Percentiles rank a stretch among this genome's conserved stretches.
phyloP scores from a whole-genome alignment of 2,888 invertebrate genomes.

The Platycnemis pennipes region DNA sequence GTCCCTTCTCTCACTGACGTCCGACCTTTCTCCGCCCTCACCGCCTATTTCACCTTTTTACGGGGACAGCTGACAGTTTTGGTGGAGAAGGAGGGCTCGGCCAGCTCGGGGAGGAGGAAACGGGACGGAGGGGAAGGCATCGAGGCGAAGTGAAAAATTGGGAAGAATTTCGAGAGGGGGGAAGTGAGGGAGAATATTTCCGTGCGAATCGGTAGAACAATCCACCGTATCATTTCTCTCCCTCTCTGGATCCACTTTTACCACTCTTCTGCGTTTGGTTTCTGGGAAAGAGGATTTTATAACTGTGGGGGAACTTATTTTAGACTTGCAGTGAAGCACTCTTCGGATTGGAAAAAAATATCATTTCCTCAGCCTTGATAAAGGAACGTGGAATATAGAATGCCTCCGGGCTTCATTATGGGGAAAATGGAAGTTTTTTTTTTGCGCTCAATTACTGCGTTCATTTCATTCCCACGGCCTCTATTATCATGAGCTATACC shows the following conservation, averaged over 20 bases:
- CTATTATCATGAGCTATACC: background rate
- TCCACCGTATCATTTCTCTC: background rate
- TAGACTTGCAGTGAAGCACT: background rate
- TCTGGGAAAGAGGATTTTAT: background rate
- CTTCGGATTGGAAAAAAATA: background rate
- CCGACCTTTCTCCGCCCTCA: background rate
- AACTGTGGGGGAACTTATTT: background rate
- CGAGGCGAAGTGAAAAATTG: background rate
- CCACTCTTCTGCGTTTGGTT: background rate
- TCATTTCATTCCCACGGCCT: background rate
- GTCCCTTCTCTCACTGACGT: background rate
- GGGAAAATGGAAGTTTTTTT: background rate
- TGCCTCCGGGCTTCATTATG: background rate
- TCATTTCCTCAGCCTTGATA: background rate
- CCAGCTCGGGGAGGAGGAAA: background rate
- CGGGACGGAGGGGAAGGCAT: background rate
- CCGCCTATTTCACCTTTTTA: conserved; percentile 31
- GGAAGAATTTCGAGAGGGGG: background rate
- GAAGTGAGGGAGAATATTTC: background rate
- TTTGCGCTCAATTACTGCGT: background rate
- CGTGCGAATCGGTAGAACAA: background rate
- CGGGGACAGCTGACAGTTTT: conserved; percentile 28
- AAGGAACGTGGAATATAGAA: background rate
- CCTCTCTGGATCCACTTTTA: no score
- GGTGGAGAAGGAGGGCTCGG: background rate